Percentiles rank a stretch among this genome's conserved stretches.
Conservation (phyloP, 2,797 vertebrate species). For the Esox masquinongy region DNA sequence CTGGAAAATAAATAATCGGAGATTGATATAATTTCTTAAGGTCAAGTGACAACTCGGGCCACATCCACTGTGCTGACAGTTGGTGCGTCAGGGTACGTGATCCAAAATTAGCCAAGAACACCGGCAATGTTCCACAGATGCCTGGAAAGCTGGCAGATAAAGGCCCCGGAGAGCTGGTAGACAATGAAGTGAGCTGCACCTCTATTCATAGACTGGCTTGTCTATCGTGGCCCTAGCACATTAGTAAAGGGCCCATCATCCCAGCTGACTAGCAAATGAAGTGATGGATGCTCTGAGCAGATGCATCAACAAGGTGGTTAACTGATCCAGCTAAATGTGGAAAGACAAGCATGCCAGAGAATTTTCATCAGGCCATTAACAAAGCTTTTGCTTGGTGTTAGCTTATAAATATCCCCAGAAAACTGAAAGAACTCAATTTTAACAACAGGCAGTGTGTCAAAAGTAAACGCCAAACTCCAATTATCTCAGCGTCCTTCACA, state of each 20-base stretch:
- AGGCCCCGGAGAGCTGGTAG: constrained; percentile 36
- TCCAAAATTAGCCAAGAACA: constrained; percentile 62
- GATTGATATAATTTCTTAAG: constrained; percentile 36
- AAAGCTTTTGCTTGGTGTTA: constrained; percentile 63
- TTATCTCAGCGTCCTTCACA: constrained; percentile 17
- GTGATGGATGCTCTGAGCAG: constrained; percentile 55
- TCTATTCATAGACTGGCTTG: constrained; percentile 61
- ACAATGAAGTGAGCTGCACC: constrained; percentile 46
- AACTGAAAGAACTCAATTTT: constrained; percentile 15
- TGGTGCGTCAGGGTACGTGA: constrained; percentile 40
- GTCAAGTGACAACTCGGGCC: constrained; percentile 35
- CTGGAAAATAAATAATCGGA: constrained; percentile 46
- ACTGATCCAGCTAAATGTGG: constrained; percentile 63
- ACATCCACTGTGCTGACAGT: constrained; percentile 37
- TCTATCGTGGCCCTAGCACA: constrained; percentile 29
- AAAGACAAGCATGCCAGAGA: constrained; percentile 53
- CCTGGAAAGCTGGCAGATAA: constrained; percentile 50
- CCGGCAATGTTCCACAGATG: constrained; percentile 32
- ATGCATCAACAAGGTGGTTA: constrained; percentile 72
- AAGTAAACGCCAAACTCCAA: constrained; percentile 7
- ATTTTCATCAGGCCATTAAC: constrained; percentile 65
- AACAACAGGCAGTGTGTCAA: constrained; percentile 39
- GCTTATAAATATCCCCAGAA: constrained; percentile 62
- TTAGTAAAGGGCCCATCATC: constrained; percentile 25
- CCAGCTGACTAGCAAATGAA: constrained; percentile 29